Evolutionary conservation across 2,113 vertebrate genomes (phyloP), one percentile per base, ranked within the genome.

Genomic region (Siniperca knerii): DNA sequence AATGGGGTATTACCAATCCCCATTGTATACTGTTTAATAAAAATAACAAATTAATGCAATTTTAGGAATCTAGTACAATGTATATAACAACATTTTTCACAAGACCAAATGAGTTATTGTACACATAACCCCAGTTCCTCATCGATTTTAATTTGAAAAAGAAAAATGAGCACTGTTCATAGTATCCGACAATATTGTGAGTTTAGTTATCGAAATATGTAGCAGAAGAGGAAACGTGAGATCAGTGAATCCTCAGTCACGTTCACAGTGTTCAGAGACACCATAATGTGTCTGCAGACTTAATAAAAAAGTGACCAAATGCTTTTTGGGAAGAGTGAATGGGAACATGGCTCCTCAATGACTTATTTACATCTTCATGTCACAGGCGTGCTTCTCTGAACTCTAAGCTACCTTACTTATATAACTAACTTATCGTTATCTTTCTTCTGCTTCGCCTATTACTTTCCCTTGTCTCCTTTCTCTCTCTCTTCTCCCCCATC

Each of bases 371-470:
- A 20, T 62, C 80, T 60, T 57, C 18, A 15, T 13, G 60, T 65
- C 54, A 35, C 9, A 37, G 61, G 6, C 52, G 20, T 61, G 54
- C 20, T 52, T 21, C 58, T 74, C 68, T 90, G 83, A 80, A 66
- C 82, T 78, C 73, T 57, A 4, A 55, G 20, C 64, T 9, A 72
- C 62, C 75, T 82, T 25, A 20, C 46, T 68, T 48, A 55, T 33
- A 42, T 58, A 75, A 71, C 50, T 1, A 48, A 52, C 55, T 50
- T 4, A 55, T 62, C 25, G 10, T 62, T 29, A 33, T 40, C 37
- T 2, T 42, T 16, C 66, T 37, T 35, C 77, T 70, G 11, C 71
- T 55, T 23, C 23, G 10, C 64, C 54, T 10, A 7, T 44, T 44
- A 44, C 42, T 44, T 10, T 9, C 42, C 9, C 42, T 1, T 8